phyloP scores from a whole-genome alignment of 1,140 invertebrate genomes.

The Scaptomyza pallida region DNA sequence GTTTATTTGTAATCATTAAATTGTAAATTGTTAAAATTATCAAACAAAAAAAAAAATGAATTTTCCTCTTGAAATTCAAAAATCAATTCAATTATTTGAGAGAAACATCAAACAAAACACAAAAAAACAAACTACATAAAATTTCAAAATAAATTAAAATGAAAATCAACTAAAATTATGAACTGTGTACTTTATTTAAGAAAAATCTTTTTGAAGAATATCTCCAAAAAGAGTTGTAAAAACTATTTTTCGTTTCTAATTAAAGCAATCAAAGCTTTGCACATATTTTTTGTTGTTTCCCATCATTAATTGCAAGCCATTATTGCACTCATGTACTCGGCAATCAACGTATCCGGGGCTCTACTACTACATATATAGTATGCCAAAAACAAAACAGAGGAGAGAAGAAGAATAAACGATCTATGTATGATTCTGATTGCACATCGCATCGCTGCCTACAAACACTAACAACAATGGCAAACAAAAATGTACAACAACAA shows the following conservation, averaged over 20 bases:
- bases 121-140: constrained; percentile 54
- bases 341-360: constrained; percentile 33
- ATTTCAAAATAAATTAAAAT: constrained; percentile 63
- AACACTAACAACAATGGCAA: constrained; percentile 27
- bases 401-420: constrained; percentile 2
- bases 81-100: constrained; percentile 67
- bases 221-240: not conserved
- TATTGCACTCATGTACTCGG: too few relatives aligned
- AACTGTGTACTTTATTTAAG: not conserved
- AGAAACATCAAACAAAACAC: constrained; percentile 37
- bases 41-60: too few relatives aligned
- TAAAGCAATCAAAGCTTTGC: not conserved
- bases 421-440: constrained; percentile 31
- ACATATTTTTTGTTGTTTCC: constrained; percentile 2
- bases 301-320: not conserved
- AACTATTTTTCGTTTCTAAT: not conserved
- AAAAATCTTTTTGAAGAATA: not conserved
- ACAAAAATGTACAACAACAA: not conserved
- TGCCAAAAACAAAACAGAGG: not conserved
- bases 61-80: constrained; percentile 78
- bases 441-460: constrained; percentile 33
- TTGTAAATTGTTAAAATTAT: constrained; percentile 39
- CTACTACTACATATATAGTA: too few relatives aligned
- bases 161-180: constrained; percentile 1
- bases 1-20: constrained; percentile 52